Evolutionary conservation across 1,140 invertebrate genomes (phyloP).

Genomic region (Danaus plexippus): DNA sequence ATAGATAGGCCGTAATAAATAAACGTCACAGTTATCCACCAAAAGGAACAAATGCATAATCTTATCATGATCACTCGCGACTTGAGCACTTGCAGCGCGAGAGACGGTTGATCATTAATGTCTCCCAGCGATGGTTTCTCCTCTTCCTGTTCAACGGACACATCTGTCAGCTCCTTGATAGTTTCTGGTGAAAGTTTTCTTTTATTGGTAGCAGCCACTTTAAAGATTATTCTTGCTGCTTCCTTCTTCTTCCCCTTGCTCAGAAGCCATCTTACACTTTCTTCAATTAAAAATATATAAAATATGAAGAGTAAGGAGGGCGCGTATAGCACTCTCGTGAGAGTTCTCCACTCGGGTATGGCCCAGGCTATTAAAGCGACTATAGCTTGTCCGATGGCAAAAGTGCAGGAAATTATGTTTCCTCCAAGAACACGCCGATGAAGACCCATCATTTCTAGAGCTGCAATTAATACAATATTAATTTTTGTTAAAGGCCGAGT

Average conservation of each 20-base stretch:
- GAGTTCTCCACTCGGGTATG: slow-evolving; percentile 79
- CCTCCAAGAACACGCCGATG: slow-evolving; percentile 80
- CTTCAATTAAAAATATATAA: slow-evolving; percentile 76
- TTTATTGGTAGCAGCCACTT: slow-evolving; percentile 77
- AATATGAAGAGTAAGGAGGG: slow-evolving; percentile 71
- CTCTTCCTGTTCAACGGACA: slow-evolving; percentile 8
- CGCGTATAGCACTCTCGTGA: slow-evolving; percentile 78
- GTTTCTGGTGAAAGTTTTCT: slow-evolving; percentile 48
- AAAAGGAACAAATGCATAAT: slow-evolving; percentile 78
- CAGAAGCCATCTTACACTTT: slow-evolving; percentile 72
- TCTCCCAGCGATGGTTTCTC: slow-evolving; percentile 13
- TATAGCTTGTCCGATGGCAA: slow-evolving; percentile 80
- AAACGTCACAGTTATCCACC: slow-evolving; percentile 82
- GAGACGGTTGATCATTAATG: slow-evolving; percentile 10
- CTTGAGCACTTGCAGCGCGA: slow-evolving; percentile 65
- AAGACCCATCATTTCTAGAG: slow-evolving; percentile 83
- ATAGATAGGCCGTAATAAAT: slow-evolving; percentile 83
- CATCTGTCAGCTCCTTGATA: slow-evolving; percentile 40
- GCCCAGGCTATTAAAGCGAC: slow-evolving; percentile 79
- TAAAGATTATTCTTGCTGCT: slow-evolving; percentile 74
- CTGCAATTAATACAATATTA: slow-evolving; percentile 62
- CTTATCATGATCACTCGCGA: slow-evolving; percentile 74
- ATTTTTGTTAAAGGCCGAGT: too few species aligned
- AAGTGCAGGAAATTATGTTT: slow-evolving; percentile 79
- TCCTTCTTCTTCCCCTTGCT: slow-evolving; percentile 78